Evolutionary conservation across 1,140 invertebrate genomes (phyloP).

Genomic region (Ptiloglossa arizonensis): DNA sequence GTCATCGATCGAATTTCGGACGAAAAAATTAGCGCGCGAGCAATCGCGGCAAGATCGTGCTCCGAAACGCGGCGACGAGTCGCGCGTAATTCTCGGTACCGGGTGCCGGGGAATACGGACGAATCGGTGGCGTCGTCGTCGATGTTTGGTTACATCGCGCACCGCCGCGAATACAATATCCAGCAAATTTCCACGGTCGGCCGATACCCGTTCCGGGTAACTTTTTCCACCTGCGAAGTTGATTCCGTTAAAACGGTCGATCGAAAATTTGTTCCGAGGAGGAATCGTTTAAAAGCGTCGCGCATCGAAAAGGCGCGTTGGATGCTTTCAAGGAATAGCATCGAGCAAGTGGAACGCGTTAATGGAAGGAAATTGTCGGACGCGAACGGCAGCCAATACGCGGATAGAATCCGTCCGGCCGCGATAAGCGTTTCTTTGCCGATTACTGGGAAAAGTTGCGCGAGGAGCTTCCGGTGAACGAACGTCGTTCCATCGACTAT

Average conservation of each 20-base stretch:
- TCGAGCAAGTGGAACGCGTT: conserved; percentile 28
- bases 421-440: conserved; percentile 45
- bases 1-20: conserved; percentile 9
- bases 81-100: too few relatives aligned
- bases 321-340: conserved; percentile 44
- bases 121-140: too few relatives aligned
- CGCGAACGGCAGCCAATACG: conserved; percentile 40
- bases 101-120: too few relatives aligned
- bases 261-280: not conserved
- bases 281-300: not conserved
- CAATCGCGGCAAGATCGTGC: too few relatives aligned
- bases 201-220: too few relatives aligned
- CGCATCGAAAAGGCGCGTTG: conserved; percentile 14
- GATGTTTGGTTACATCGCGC: too few relatives aligned
- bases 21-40: conserved; percentile 12
- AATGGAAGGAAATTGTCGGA: conserved; percentile 55
- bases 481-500: conserved; percentile 55
- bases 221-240: too few relatives aligned
- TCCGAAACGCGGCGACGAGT: too few relatives aligned
- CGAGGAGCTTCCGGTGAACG: conserved; percentile 56
- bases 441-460: conserved; percentile 64
- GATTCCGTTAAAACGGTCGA: not conserved
- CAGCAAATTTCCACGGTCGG: too few relatives aligned
- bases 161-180: too few relatives aligned
- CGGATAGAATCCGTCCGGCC: conserved; percentile 35